Evolutionary conservation across 1,140 invertebrate genomes (phyloP), one percentile per base, ranked within the genome.

Genomic region (Bilobella aurantiaca): DNA sequence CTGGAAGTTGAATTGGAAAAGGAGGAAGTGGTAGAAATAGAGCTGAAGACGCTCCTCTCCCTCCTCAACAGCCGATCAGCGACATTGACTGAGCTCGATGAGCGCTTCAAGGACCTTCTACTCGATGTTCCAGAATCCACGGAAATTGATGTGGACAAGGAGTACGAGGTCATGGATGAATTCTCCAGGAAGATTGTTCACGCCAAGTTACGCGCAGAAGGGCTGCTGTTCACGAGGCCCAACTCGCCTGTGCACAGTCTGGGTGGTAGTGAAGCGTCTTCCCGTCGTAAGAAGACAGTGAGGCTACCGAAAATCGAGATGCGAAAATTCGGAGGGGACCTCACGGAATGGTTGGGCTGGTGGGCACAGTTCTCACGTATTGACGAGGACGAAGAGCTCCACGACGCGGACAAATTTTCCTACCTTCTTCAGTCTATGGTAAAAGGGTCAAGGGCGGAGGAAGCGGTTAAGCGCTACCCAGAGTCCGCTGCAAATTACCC

Each of bases 281-380:
- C 49, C 23, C 3, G 5, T 16, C 12, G 23, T 18, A 56, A 23
- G 46, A 62, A 32, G 31, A 37, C 30, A 3, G 64, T 65, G 32
- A 76, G 73, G 62, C 56, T 75, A 53, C 71, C 76, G 5, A 74
- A 71, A 64, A 67, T 76, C 8, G 72, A 77, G 47, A 31, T 75
- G 1, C 62, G 30, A 27, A 75, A 74, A 29, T 78, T 76, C 61
- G 62, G 65, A 23, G 75, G 76, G 12, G 63, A 75, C 14, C 47
- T 75, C 0, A 73, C 68, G 64, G 74, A 76, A 3, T 77, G 76
- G 76, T 62, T 78, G 30, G 56, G 60, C 1, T 78, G 76, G 64
- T 77, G 75, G 75, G 70, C 67, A 14, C 73, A 73, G 60, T 77
- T 77, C 60, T 73, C 72, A 34, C 72, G 73, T 34, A 75, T 78